phyloP scores from a whole-genome alignment of 1,140 invertebrate species.

The Drosophila malerkotliana region DNA sequence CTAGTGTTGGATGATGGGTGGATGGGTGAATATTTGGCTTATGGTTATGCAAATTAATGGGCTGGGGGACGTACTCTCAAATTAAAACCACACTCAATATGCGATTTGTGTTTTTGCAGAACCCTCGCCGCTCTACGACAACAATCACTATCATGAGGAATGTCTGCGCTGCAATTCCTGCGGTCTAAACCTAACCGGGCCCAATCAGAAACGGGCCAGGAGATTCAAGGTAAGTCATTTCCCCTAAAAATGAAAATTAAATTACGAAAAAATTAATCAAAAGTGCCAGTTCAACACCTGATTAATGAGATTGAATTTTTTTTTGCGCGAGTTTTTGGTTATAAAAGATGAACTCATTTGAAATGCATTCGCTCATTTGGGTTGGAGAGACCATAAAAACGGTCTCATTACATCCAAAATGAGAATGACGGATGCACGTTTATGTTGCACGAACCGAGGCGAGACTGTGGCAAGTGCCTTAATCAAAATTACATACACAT shows the following conservation, averaged over 20 bases:
- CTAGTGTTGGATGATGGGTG: no score
- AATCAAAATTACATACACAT: constrained; percentile 30
- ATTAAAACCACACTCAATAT: background rate
- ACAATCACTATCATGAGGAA: constrained; percentile 98
- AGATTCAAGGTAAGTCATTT: constrained; percentile 85
- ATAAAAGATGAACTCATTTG: constrained; percentile 49
- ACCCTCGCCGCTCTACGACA: constrained; percentile 94
- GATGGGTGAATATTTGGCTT: background rate
- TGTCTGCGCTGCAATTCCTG: constrained; percentile 97
- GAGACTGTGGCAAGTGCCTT: constrained; percentile 21
- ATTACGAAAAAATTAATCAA: background rate
- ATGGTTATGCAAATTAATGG: constrained; percentile 41
- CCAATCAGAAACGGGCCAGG: constrained; percentile 89
- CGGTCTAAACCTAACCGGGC: constrained; percentile 95
- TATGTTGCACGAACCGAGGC: constrained; percentile 1
- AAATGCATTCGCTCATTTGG: constrained; percentile 68
- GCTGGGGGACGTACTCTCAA: background rate
- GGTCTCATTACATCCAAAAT: constrained; percentile 60
- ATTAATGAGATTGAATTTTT: background rate
- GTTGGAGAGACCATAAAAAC: constrained; percentile 44
- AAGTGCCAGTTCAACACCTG: constrained; percentile 1
- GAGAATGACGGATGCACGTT: constrained; percentile 17
- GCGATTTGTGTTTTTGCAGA: constrained; percentile 86
- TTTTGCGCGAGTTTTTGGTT: background rate
- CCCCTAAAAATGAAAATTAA: no score